A percentile compares a stretch with the other conserved stretches of the same genome.
phyloP scores from a whole-genome alignment of 2,888 invertebrate species.

The Cecidostiba fungosa region DNA sequence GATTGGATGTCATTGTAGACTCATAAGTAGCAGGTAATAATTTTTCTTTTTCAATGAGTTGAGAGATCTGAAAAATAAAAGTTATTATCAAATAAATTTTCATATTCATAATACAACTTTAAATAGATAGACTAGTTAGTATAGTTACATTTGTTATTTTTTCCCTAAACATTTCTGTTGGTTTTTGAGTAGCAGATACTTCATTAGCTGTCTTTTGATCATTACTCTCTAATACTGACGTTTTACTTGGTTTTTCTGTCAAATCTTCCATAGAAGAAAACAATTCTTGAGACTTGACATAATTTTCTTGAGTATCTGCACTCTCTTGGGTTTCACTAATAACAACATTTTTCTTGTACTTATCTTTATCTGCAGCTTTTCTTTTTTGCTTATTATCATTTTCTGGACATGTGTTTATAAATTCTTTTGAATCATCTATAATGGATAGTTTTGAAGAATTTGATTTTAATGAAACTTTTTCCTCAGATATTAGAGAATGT shows the following conservation, averaged over 20 bases:
- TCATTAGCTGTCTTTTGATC: not conserved
- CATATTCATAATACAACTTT: slow-evolving; percentile 1
- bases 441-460: not conserved
- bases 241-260: not conserved
- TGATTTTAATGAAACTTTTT: not conserved
- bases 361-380: not conserved
- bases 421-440: not conserved
- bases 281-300: slow-evolving; percentile 53
- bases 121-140: not conserved
- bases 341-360: not conserved
- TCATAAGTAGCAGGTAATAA: slow-evolving; percentile 37
- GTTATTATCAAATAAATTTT: not conserved
- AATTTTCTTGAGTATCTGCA: not conserved
- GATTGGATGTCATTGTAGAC: slow-evolving; percentile 38
- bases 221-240: not conserved
- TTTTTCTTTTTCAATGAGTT: slow-evolving; percentile 61
- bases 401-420: not conserved
- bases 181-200: slow-evolving; percentile 14
- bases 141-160: slow-evolving; percentile 46
- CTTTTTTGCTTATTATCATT: not conserved
- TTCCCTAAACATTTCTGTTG: not conserved
- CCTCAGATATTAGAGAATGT: not conserved
- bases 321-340: slow-evolving; percentile 48
- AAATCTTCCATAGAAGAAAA: slow-evolving; percentile 54
- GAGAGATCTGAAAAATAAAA: slow-evolving; percentile 53